Conservation (phyloP, 2,888 invertebrate genomes). For the Sphaerophoria taeniata region DNA sequence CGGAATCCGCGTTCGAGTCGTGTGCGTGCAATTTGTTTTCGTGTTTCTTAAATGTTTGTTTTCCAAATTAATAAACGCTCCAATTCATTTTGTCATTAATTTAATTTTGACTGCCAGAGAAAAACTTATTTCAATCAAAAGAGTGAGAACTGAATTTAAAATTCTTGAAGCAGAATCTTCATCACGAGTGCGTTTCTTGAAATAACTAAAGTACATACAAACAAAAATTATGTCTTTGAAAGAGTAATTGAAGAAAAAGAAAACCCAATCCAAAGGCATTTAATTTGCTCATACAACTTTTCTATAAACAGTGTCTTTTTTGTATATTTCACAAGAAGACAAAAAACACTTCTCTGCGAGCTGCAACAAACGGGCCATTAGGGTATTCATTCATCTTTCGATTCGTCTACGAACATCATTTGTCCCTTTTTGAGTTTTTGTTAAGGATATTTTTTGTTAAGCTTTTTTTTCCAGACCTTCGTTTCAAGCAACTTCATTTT, state of each 20-base stretch:
- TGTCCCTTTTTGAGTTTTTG: constrained; percentile 5
- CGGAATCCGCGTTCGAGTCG: too few relatives aligned
- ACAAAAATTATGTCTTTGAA: background rate
- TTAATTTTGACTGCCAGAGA: too few relatives aligned
- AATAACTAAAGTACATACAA: background rate
- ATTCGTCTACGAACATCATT: background rate
- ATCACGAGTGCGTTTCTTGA: background rate
- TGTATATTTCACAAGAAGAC: background rate
- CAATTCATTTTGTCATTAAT: too few relatives aligned
- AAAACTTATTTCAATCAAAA: too few relatives aligned
- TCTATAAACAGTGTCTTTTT: background rate
- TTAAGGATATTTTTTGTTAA: background rate
- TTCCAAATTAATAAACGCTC: too few relatives aligned
- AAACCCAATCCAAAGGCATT: background rate
- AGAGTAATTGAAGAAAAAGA: constrained; percentile 12
- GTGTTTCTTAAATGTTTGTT: too few relatives aligned
- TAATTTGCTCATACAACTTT: too few relatives aligned
- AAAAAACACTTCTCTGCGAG: constrained; percentile 6
- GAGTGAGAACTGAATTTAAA: too few relatives aligned
- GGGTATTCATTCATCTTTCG: constrained; percentile 19
- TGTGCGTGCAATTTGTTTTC: too few relatives aligned
- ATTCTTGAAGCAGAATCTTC: background rate
- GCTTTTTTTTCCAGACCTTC: background rate
- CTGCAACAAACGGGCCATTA: too few relatives aligned
- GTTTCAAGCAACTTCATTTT: constrained; percentile 3